Percentiles rank a stretch among this genome's conserved stretches.
Conservation (phyloP, 30 jellyfish, hydroid and myxozoan species). For the Pseudorhiza aurosa region DNA sequence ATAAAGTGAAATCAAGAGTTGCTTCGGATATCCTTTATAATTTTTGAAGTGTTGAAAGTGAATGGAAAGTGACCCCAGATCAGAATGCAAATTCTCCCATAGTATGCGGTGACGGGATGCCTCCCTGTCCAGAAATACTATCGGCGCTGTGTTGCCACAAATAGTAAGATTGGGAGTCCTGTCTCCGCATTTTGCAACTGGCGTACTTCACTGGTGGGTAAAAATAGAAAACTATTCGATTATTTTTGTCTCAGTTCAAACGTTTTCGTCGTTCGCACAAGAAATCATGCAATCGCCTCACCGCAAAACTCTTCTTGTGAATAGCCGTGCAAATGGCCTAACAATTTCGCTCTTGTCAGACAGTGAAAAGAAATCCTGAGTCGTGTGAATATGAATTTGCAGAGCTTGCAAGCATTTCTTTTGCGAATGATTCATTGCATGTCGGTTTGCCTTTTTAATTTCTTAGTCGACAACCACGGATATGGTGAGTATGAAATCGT, state of each 20-base stretch:
- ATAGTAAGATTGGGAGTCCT: conserved; percentile 90
- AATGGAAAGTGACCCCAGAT: conserved; percentile 11
- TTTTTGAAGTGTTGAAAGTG: too few relatives aligned
- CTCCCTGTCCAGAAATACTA: conserved; percentile 82
- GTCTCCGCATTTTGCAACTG: conserved; percentile 79
- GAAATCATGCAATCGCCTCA: conserved; percentile 72
- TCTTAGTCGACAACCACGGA: background rate
- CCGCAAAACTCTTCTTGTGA: conserved; percentile 45
- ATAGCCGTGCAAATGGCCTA: conserved; percentile 53
- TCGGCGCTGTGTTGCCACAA: conserved; percentile 75
- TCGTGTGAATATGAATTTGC: conserved; percentile 6
- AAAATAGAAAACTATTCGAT: conserved; percentile 90
- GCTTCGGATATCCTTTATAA: too few relatives aligned
- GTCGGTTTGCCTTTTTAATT: background rate
- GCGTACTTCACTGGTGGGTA: conserved; percentile 99
- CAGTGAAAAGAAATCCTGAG: conserved; percentile 5
- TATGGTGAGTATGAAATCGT: conserved; percentile 26
- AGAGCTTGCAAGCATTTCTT: conserved; percentile 23
- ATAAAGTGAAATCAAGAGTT: too few relatives aligned
- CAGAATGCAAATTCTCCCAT: conserved; percentile 56
- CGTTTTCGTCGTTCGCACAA: conserved; percentile 74
- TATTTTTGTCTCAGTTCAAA: conserved; percentile 79
- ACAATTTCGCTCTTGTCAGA: background rate
- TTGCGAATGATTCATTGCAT: conserved; percentile 43
- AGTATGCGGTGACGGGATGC: conserved; percentile 55